Evolutionary conservation across 2,113 vertebrate species (phyloP).

Genomic region (Bufo bufo): DNA sequence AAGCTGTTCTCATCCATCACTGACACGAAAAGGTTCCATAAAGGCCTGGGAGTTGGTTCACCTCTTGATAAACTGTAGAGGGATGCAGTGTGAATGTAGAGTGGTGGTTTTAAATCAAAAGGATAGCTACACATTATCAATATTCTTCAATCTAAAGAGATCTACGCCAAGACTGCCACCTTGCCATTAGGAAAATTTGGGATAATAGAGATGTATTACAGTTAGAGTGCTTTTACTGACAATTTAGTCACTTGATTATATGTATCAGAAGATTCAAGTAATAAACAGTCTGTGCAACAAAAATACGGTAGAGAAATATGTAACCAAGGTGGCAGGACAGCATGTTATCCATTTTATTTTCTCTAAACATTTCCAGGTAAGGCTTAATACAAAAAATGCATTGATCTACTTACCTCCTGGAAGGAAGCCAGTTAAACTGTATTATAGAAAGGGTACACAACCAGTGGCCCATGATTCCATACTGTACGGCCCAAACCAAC

Average conservation of each 20-base stretch:
- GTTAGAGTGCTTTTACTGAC: background rate
- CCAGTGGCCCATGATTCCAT: no score
- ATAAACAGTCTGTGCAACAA: no score
- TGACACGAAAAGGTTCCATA: conserved; percentile 71
- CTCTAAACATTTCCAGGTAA: no score
- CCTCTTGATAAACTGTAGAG: conserved; percentile 69
- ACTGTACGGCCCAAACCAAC: no score
- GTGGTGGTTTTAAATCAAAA: background rate
- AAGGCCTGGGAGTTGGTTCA: conserved; percentile 67
- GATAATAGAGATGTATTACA: background rate
- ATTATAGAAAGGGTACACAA: no score
- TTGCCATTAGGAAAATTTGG: background rate
- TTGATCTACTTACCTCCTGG: no score
- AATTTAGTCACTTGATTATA: background rate
- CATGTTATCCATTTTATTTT: no score
- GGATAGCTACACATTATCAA: background rate
- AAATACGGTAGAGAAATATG: no score
- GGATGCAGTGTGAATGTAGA: conserved; percentile 54
- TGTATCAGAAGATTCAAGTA: background rate
- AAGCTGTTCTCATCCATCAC: conserved; percentile 80
- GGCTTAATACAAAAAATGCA: no score
- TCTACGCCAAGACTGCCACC: no score
- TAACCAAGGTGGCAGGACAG: no score
- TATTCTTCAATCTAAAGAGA: background rate
- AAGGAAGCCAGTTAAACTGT: no score